phyloP scores from a whole-genome alignment of 2,113 vertebrate species.

The Ceratotherium simum region DNA sequence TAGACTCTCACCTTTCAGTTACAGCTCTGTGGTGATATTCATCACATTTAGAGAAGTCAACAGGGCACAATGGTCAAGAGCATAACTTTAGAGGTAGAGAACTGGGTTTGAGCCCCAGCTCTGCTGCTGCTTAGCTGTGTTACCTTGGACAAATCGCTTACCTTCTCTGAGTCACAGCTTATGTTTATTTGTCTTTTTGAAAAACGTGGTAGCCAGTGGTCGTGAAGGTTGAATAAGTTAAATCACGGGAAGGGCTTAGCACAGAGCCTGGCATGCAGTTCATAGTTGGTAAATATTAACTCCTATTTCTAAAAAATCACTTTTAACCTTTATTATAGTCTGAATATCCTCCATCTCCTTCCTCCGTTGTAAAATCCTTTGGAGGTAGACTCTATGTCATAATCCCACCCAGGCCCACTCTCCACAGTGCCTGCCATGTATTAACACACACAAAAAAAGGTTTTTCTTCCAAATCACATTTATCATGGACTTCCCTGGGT shows the following conservation, averaged over 20 bases:
- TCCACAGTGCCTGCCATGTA: neutral
- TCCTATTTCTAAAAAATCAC: neutral
- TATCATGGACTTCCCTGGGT: neutral
- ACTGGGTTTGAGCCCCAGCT: neutral
- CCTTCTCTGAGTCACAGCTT: neutral
- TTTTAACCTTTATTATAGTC: neutral
- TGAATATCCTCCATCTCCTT: neutral
- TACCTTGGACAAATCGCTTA: neutral
- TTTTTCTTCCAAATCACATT: neutral
- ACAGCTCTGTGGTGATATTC: neutral
- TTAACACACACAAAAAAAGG: neutral
- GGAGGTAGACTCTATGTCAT: neutral
- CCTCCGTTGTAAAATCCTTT: neutral
- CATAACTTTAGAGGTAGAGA: neutral
- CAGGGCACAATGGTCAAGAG: neutral
- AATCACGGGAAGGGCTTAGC: neutral
- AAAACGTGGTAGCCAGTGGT: neutral
- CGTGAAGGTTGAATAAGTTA: neutral
- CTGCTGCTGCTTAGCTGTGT: neutral
- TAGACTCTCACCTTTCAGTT: neutral
- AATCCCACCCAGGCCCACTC: neutral
- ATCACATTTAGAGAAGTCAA: neutral
- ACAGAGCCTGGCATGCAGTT: neutral
- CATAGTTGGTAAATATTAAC: neutral
- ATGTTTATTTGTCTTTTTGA: constrained; percentile 5